These are phyloP conservation scores for Athene noctua DNA, from an alignment of 2,113 vertebrate genomes.

Conservation along the genomic window DNA sequence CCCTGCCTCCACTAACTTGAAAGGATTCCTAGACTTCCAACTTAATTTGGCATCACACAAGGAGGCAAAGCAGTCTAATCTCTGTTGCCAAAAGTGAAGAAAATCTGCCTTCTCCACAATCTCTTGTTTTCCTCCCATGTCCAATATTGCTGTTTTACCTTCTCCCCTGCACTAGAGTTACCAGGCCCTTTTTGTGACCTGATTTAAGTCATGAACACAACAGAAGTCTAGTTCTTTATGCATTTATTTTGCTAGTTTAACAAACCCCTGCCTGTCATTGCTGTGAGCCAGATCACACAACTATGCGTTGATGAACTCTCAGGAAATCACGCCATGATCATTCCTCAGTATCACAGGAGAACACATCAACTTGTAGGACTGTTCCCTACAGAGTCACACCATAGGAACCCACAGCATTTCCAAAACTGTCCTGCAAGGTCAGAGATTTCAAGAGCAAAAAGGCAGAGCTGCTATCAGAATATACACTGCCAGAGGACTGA, in stretches of 20 bases:
- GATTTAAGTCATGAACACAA: not conserved
- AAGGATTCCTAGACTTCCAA: not conserved
- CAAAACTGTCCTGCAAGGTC: not conserved
- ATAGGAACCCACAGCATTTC: not conserved
- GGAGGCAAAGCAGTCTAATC: not conserved
- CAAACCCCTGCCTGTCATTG: not conserved
- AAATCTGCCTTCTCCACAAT: not conserved
- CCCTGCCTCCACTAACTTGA: not conserved
- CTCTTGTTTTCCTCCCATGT: not conserved
- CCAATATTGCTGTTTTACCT: not conserved
- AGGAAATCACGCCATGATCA: not conserved
- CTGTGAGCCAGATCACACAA: not conserved
- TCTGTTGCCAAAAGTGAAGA: not conserved
- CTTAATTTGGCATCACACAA: not conserved
- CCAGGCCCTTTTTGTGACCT: not conserved
- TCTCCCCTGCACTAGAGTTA: not conserved
- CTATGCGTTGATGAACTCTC: no score
- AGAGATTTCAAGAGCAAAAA: not conserved
- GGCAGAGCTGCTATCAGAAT: not conserved
- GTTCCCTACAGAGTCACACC: not conserved
- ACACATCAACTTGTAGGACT: not conserved
- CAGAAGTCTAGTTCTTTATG: not conserved
- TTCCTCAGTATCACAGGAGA: not conserved
- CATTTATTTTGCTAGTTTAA: not conserved
- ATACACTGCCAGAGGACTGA: not conserved